phyloP scores from a whole-genome alignment of 1,140 invertebrate genomes.

The Tyrophagus putrescentiae region DNA sequence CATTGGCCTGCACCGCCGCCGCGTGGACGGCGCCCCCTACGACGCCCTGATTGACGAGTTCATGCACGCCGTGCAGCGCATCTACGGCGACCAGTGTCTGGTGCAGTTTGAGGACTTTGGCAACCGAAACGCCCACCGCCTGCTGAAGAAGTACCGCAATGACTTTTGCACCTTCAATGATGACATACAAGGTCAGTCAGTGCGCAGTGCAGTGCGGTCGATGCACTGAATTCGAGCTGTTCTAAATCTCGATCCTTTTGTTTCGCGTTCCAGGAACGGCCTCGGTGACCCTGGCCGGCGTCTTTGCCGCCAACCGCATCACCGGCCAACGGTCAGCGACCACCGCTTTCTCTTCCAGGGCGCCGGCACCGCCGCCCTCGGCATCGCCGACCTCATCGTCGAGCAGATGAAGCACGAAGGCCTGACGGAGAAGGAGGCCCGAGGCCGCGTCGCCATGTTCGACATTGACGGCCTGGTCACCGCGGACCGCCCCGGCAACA shows the following conservation, averaged over 20 bases:
- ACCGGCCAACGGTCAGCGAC: conserved; percentile 51
- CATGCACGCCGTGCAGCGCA: conserved; percentile 80
- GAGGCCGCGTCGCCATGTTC: conserved; percentile 56
- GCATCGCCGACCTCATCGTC: conserved; percentile 71
- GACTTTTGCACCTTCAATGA: conserved; percentile 91
- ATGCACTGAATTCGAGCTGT: no score
- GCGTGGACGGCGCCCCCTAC: conserved; percentile 70
- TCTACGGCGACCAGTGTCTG: conserved; percentile 38
- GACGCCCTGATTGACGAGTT: conserved; percentile 95
- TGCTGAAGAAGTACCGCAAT: conserved; percentile 70
- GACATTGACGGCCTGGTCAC: conserved; percentile 36
- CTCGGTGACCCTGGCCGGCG: conserved; percentile 72
- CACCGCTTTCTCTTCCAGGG: conserved; percentile 81
- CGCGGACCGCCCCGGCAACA: conserved; percentile 38
- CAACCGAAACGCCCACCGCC: conserved; percentile 75
- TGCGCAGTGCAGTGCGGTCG: no score
- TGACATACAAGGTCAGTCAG: conserved; percentile 81
- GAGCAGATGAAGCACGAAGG: conserved; percentile 70
- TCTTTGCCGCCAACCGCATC: conserved; percentile 61
- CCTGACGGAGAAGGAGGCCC: conserved; percentile 54
- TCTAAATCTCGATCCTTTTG: no score
- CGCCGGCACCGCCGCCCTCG: conserved; percentile 72
- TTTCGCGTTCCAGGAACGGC: no score
- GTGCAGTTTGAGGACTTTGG: conserved; percentile 92
- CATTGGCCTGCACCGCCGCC: conserved; percentile 72